These are phyloP conservation scores for Rhadina sibilatrix DNA, from an alignment of 2,113 vertebrate species.

Conservation along the genomic window DNA sequence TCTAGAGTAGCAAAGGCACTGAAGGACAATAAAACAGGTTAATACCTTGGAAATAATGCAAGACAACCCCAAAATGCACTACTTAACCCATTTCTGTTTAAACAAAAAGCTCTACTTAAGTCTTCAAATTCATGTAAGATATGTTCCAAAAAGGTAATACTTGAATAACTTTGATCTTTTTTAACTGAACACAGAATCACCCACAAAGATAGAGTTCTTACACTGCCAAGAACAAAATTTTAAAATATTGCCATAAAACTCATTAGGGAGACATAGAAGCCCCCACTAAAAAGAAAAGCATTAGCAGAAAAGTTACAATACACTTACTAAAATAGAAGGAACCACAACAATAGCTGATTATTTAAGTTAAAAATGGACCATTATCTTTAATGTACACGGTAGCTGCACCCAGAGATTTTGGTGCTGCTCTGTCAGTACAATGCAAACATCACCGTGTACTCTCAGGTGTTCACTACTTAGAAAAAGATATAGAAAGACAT, in stretches of 20 bases:
- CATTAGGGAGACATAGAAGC: neutral
- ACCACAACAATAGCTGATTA: neutral
- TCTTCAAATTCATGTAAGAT: neutral
- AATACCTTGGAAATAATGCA: neutral
- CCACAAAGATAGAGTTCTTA: neutral
- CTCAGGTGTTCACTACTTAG: fast-evolving
- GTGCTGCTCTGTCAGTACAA: neutral
- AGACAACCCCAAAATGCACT: fast-evolving
- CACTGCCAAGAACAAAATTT: neutral
- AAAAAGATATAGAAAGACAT: neutral
- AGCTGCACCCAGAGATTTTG: neutral
- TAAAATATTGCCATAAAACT: neutral
- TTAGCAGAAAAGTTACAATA: neutral
- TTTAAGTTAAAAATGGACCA: neutral
- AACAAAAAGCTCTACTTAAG: neutral
- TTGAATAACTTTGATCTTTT: neutral
- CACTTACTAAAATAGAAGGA: neutral
- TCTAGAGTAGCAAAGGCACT: no score
- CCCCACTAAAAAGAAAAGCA: neutral
- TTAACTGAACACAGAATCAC: neutral
- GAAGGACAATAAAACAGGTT: neutral
- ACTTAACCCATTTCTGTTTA: neutral
- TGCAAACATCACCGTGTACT: neutral
- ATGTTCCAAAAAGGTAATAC: neutral
- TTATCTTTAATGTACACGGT: neutral